phyloP scores from a whole-genome alignment of 2,113 vertebrate genomes.

The Bagarius yarrelli region DNA sequence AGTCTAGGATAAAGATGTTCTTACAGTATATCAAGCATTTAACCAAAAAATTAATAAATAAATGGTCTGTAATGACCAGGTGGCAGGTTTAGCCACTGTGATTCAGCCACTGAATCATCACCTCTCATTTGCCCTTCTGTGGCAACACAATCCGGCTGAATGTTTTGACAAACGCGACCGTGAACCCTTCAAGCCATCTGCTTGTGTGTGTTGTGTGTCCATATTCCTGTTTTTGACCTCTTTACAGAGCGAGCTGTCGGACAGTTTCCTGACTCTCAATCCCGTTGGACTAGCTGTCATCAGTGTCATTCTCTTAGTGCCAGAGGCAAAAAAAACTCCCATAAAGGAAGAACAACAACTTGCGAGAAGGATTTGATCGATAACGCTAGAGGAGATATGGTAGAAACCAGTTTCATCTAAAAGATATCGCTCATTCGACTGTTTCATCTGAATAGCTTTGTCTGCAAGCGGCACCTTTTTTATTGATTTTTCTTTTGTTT shows the following conservation, averaged over 20 bases:
- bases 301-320: not conserved
- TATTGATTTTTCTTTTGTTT: not conserved
- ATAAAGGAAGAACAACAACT: not conserved
- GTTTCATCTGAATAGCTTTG: not conserved
- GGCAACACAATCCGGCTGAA: not conserved
- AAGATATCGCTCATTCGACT: not conserved
- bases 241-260: conserved; percentile 18
- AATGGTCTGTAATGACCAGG: not conserved
- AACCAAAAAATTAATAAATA: not conserved
- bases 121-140: conserved; percentile 14
- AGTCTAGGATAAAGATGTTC: no score
- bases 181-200: conserved; percentile 18
- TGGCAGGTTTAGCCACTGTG: not conserved
- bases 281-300: conserved; percentile 23
- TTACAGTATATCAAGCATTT: not conserved
- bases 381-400: not conserved
- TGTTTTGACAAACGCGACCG: conserved; percentile 36
- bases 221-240: conserved; percentile 3
- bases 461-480: not conserved
- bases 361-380: not conserved
- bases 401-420: not conserved
- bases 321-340: not conserved
- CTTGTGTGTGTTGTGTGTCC: conserved; percentile 1
- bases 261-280: not conserved
- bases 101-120: not conserved